Conservation (phyloP, 1,140 invertebrate species). For the Bombus sylvicola region DNA sequence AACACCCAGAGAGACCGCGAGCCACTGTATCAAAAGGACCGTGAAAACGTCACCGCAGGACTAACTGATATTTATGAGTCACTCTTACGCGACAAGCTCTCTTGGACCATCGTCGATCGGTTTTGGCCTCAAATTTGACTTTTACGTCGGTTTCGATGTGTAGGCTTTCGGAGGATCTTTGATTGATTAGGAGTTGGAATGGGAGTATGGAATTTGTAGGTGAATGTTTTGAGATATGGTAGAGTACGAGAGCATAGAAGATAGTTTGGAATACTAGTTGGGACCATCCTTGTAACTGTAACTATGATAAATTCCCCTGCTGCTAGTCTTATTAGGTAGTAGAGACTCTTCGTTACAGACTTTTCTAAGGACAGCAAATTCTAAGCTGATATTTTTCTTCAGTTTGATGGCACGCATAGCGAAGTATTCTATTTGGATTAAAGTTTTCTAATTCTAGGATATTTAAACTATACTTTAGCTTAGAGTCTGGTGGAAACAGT, state of each 20-base stretch:
- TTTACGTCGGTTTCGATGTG: too few relatives aligned
- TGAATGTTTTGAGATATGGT: background rate
- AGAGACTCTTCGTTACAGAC: too few relatives aligned
- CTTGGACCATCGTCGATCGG: background rate
- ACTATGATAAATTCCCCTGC: background rate
- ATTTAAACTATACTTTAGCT: too few relatives aligned
- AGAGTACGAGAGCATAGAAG: too few relatives aligned
- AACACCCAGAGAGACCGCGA: constrained; percentile 52
- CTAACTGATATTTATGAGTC: constrained; percentile 65
- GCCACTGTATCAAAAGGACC: constrained; percentile 54
- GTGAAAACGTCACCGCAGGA: constrained; percentile 58
- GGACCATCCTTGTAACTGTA: background rate
- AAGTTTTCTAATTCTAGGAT: too few relatives aligned
- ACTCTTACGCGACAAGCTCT: constrained; percentile 50
- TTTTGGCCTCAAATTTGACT: background rate
- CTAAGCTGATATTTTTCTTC: too few relatives aligned
- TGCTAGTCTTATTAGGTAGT: background rate
- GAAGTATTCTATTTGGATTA: too few relatives aligned
- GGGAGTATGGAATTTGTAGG: background rate
- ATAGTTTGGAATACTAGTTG: too few relatives aligned
- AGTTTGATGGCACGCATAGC: too few relatives aligned
- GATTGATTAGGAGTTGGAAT: background rate
- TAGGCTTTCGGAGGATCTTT: background rate
- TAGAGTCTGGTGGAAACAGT: too few relatives aligned
- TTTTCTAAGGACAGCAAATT: too few relatives aligned